phyloP scores from a whole-genome alignment of 1,140 invertebrate genomes.

The Pinna nobilis region DNA sequence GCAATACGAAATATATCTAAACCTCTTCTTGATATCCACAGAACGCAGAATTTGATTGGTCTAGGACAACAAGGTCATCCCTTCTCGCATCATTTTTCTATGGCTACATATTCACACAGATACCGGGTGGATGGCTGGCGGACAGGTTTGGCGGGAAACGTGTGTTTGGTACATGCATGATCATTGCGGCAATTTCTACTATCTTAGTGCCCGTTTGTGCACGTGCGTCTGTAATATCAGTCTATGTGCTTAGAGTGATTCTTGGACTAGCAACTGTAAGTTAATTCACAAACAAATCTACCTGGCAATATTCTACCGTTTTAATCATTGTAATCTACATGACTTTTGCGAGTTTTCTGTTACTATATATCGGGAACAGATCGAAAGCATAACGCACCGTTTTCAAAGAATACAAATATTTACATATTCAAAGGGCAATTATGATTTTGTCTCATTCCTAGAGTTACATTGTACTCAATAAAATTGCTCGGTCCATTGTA shows the following conservation, averaged over 20 bases:
- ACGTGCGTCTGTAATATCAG: constrained; percentile 43
- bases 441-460: too few relatives aligned
- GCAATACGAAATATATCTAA: background rate
- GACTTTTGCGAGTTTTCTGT: too few relatives aligned
- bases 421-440: too few relatives aligned
- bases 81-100: constrained; percentile 91
- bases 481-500: too few relatives aligned
- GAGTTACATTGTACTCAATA: too few relatives aligned
- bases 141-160: constrained; percentile 77
- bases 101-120: constrained; percentile 83
- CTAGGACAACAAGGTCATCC: constrained; percentile 83
- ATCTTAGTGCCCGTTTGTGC: constrained; percentile 54
- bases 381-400: too few relatives aligned
- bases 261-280: constrained; percentile 59
- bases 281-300: too few relatives aligned
- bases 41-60: constrained; percentile 86
- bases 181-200: constrained; percentile 50
- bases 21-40: constrained; percentile 37
- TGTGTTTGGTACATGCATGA: constrained; percentile 53
- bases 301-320: too few relatives aligned
- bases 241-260: constrained; percentile 51
- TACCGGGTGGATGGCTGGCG: constrained; percentile 82
- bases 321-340: too few relatives aligned
- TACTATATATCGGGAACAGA: too few relatives aligned
- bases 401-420: too few relatives aligned